Evolutionary conservation across 2,113 vertebrate genomes (phyloP).

Genomic region (Eira barbara): DNA sequence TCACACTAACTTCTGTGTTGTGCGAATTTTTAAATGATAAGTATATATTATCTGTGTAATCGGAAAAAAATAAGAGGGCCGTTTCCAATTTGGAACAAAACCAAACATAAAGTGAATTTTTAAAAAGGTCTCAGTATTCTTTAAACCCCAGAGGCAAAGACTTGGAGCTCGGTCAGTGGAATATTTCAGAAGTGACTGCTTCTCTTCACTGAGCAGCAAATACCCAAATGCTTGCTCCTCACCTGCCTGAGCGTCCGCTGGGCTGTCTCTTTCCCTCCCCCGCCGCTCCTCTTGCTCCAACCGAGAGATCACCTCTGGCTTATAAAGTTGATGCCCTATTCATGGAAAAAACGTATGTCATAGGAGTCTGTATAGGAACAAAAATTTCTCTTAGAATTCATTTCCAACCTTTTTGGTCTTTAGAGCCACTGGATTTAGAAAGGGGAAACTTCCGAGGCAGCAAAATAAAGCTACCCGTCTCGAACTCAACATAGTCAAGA

Average conservation of each 20-base stretch:
- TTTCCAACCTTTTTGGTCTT: neutral
- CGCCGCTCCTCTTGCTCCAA: conserved; percentile 39
- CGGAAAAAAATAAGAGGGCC: neutral
- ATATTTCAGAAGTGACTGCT: neutral
- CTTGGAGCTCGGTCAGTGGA: neutral
- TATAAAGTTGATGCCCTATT: conserved; percentile 49
- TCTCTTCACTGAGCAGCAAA: neutral
- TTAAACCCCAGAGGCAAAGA: neutral
- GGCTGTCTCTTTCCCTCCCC: neutral
- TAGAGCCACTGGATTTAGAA: neutral
- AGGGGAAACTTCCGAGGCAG: neutral
- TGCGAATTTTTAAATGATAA: neutral
- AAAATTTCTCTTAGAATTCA: neutral
- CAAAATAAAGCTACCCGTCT: neutral
- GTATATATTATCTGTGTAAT: neutral
- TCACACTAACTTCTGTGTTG: neutral
- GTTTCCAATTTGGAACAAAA: conserved; percentile 4
- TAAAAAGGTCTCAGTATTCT: neutral
- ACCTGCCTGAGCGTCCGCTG: neutral
- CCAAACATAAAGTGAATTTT: neutral
- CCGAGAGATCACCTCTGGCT: conserved; percentile 38
- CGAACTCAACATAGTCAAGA: neutral
- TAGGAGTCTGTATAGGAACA: neutral
- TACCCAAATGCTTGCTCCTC: neutral
- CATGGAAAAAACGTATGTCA: neutral